Evolutionary conservation across 2,888 invertebrate species (phyloP), one percentile per base, ranked within the genome.

Genomic region (Lasioglossum pauxillum): DNA sequence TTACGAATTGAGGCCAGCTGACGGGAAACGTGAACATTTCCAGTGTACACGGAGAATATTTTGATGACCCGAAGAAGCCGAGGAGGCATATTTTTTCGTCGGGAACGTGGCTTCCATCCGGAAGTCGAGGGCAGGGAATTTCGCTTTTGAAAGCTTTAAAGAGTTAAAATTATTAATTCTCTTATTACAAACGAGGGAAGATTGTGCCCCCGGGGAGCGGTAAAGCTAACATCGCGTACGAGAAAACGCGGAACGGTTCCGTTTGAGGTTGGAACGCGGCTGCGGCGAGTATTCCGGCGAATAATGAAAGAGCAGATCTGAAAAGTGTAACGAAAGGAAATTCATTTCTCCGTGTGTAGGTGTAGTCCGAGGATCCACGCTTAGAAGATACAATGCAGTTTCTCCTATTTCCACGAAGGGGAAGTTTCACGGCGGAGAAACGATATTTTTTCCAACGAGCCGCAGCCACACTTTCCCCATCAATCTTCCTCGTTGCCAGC

Each of bases 361-460:
- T 38, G 12, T 38, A n/a, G 38, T 64, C 16, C 31, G 64, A 16
- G 31, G 64, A 64, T 64, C 31, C 69, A 0, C 38, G 38, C 38
- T 38, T 69, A 69, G 38, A 23, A 69, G 69, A 69, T 69, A 69
- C 69, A 69, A 69, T 69, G 69, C 38, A 38, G 69, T 38, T 69
- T 23, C 69, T 69, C 23, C 35, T 69, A 69, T 69, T 69, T 69
- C 38, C 38, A 8, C 38, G 69, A 35, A 35, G 23, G 67, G 4
- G 23, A 69, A 38, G 69, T 23, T 67, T 35, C 69, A 23, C 38
- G 69, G 41, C 3, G 71, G 23, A 49, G 71, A 49, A 83, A 27
- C 82, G 72, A 75, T 83, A 82, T 83, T 83, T 38, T 75, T 75
- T 83, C 53, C 46, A 38, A 31, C 77, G 67, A 84, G 38, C 67